Evolutionary conservation across 2,888 invertebrate species (phyloP).

Genomic region (Synanthedon myopaeformis): DNA sequence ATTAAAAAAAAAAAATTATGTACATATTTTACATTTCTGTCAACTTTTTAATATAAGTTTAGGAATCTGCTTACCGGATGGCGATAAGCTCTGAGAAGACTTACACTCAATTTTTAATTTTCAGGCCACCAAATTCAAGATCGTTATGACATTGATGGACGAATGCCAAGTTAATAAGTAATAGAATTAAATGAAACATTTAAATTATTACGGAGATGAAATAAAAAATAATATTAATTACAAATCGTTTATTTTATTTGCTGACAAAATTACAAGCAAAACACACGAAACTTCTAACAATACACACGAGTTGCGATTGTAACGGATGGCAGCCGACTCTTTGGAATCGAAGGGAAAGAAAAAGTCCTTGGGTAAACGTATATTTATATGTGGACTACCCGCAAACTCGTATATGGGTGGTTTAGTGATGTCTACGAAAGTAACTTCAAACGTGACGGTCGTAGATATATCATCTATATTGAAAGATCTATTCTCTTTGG

Average conservation of each 20-base stretch:
- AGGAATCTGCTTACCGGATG: too few relatives aligned
- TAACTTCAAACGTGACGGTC: conserved; percentile 41
- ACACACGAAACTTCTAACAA: not conserved
- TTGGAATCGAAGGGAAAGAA: conserved; percentile 76
- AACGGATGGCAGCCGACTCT: conserved; percentile 2
- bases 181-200: conserved; percentile 61
- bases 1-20: too few relatives aligned
- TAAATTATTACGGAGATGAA: conserved; percentile 47
- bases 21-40: too few relatives aligned
- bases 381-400: conserved; percentile 73
- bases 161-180: conserved; percentile 58
- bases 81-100: too few relatives aligned
- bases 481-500: conserved; percentile 30
- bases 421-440: conserved; percentile 45
- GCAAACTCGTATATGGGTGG: conserved; percentile 46
- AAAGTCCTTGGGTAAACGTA: conserved; percentile 78
- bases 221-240: conserved; percentile 61
- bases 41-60: too few relatives aligned
- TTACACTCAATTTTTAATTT: conserved; percentile 33
- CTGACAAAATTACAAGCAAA: conserved; percentile 2
- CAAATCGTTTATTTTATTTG: conserved; percentile 58
- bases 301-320: not conserved
- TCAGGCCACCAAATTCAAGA: conserved; percentile 50
- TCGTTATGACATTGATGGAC: conserved; percentile 39
- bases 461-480: conserved; percentile 27